Base-by-base conservation (phyloP, 2,797 vertebrate species). In the Hapalemur alaotrensis region DNA sequence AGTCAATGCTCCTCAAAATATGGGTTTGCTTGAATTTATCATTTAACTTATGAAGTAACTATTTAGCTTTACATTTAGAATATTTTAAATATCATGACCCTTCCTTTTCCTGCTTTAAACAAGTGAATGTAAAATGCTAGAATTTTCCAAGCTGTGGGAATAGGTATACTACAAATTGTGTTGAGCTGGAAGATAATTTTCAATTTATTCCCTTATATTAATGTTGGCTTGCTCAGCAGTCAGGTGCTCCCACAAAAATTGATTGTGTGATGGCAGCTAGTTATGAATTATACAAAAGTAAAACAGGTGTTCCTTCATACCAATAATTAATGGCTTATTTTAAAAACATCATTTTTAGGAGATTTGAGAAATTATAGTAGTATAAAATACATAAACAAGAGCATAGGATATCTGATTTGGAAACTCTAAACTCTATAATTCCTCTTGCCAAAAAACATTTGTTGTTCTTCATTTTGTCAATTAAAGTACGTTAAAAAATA, bases 221-320 rank as follows among this genome's bases (percentile, higher is more conserved):
- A 50, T 73, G 61, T 48, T 84, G 43, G 10, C 17, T 70, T 93
- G 61, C 59, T 96, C 38, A 97, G 90, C 96, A 92, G 72, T 5
- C 0, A 96, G 2, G 25, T 91, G 63, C 75, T 96, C 32, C 59
- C 78, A 52, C 41, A 91, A 88, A 88, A 97, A 81, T 11, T 59
- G 9, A 75, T 93, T 88, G 28, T 57, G 41, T 92, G 81, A 73
- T 88, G 85, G 50, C 52, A 93, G 65, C 81, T 90, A 69, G 87
- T 38, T 28, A 95, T 95, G 48, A 95, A 70, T 94, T 82, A 96
- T 48, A 46, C 35, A 57, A 84, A 89, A 65, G 14, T 61, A 84
- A 63, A 98, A 41, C 22, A 28, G 4, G 1, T 89, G 7, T 72
- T 93, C 87, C 9, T 84, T 96, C 92, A 35, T 79, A 54, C 1